These are phyloP conservation scores for Linnaemya tessellans DNA, from an alignment of 2,888 invertebrate species.

Conservation along the genomic window DNA sequence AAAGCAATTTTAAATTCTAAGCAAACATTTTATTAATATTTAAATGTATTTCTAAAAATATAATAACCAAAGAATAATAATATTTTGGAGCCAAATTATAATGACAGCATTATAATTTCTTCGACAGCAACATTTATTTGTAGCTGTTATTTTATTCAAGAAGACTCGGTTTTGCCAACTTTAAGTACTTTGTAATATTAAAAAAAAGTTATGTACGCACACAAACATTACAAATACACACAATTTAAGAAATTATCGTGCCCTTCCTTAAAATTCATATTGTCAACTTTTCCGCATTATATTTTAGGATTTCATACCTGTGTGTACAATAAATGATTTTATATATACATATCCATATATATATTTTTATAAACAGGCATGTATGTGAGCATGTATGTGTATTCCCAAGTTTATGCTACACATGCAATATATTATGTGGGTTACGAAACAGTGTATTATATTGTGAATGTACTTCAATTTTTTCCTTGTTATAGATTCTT, in stretches of 20 bases:
- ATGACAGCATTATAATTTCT: background rate
- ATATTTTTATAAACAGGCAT: background rate
- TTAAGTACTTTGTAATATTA: background rate
- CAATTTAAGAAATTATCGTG: background rate
- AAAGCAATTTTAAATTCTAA: no score
- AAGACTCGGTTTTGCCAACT: background rate
- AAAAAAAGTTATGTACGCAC: background rate
- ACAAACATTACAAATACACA: constrained; percentile 3
- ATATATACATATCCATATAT: no score
- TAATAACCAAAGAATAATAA: background rate
- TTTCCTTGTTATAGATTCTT: background rate
- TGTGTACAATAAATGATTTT: background rate
- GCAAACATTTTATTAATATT: no score
- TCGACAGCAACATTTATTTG: background rate
- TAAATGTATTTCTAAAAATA: background rate
- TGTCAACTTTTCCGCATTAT: background rate
- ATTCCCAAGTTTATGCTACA: background rate
- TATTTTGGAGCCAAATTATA: background rate
- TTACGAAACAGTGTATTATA: background rate
- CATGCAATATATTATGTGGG: constrained; percentile 19
- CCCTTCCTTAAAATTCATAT: background rate
- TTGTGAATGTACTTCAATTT: constrained; percentile 6
- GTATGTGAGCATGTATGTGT: background rate
- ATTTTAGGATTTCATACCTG: background rate
- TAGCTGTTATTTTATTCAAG: background rate